Conservation (phyloP, 2,888 invertebrate species). For the Nematopogon swammerdamellus region DNA sequence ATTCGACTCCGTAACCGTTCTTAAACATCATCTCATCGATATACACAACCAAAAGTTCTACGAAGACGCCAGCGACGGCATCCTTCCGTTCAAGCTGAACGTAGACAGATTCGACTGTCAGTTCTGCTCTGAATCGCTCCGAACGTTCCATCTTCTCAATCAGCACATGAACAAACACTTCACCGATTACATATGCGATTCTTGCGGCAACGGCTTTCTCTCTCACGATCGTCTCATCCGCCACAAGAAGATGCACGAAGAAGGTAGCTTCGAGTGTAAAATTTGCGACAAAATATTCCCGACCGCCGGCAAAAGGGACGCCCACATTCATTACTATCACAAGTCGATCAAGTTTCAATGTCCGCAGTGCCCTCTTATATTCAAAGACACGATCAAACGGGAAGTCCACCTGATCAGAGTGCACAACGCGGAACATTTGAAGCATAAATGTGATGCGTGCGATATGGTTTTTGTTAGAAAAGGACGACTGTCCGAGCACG, state of each 20-base stretch:
- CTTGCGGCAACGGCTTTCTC: slow-evolving; percentile 19
- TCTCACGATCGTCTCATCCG: slow-evolving; percentile 39
- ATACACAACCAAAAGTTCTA: slow-evolving; percentile 34
- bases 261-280: slow-evolving; percentile 36
- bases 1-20: slow-evolving; percentile 13
- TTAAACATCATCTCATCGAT: slow-evolving; percentile 24
- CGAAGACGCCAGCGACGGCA: slow-evolving; percentile 27
- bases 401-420: slow-evolving; percentile 41
- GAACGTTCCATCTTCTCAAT: slow-evolving; percentile 14
- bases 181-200: slow-evolving; percentile 1
- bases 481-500: slow-evolving; percentile 58
- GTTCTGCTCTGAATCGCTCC: slow-evolving; percentile 16
- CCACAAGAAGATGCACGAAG: slow-evolving; percentile 39
- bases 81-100: slow-evolving; percentile 30
- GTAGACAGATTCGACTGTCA: slow-evolving; percentile 30
- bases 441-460: slow-evolving; percentile 44
- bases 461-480: slow-evolving; percentile 48
- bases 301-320: slow-evolving; percentile 14
- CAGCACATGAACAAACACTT: slow-evolving; percentile 13
- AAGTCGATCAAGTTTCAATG: slow-evolving; percentile 15
- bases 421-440: slow-evolving; percentile 41
- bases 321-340: background rate
- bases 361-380: slow-evolving; percentile 39
- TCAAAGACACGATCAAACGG: slow-evolving; percentile 42
- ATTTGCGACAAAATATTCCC: slow-evolving; percentile 36